Conservation (phyloP, 2,113 vertebrate species). For the Amazona vittata region DNA sequence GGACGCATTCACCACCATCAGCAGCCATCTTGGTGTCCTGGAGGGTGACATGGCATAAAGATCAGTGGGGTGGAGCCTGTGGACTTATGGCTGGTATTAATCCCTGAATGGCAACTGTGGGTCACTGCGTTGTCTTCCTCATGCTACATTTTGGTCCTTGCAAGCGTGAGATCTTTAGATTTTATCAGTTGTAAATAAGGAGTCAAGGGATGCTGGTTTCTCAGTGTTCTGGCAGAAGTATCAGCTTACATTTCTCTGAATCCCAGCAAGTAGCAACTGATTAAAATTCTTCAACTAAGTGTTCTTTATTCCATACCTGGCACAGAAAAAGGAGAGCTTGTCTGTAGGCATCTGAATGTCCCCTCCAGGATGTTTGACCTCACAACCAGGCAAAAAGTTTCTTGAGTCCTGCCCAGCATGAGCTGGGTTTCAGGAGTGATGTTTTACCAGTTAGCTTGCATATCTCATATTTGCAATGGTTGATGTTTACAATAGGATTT, state of each 20-base stretch:
- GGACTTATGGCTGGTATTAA: background rate
- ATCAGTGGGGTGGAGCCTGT: background rate
- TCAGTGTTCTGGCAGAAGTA: background rate
- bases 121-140: background rate
- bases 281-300: background rate
- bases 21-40: background rate
- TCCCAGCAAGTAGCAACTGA: background rate
- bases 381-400: background rate
- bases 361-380: background rate
- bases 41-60: background rate
- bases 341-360: background rate
- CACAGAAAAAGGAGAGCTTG: background rate
- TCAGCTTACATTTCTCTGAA: background rate
- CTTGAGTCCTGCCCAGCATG: fast-evolving
- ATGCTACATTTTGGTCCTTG: background rate
- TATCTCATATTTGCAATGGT: background rate
- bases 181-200: background rate
- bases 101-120: background rate
- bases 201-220: background rate
- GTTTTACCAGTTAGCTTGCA: background rate
- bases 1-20: background rate
- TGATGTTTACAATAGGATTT: background rate
- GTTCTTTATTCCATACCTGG: background rate
- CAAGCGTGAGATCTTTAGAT: background rate
- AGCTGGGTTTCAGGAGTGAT: background rate